Evolutionary conservation across 2,888 invertebrate species (phyloP).

Genomic region (Morpho deidamia): DNA sequence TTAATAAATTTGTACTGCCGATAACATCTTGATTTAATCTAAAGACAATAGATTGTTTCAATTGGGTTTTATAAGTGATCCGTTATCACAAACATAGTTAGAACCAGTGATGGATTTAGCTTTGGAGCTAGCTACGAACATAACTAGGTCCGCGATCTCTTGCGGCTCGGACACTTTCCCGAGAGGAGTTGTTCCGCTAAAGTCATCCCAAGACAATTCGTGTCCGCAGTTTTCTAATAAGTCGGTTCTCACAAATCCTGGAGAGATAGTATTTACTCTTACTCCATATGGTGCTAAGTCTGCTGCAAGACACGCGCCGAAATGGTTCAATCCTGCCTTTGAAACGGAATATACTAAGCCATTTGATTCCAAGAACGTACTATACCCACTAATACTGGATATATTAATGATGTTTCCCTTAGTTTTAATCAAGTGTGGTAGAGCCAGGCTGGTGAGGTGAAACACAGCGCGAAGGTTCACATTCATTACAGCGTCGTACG

Average conservation of each 20-base stretch:
- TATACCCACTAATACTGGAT: background rate
- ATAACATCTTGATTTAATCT: too few relatives aligned
- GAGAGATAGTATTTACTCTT: background rate
- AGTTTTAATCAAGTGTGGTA: background rate
- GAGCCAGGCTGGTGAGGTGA: background rate
- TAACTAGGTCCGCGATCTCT: background rate
- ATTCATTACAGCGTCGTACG: background rate
- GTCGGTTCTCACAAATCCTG: background rate
- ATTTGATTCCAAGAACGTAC: background rate
- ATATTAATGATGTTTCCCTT: slow-evolving; percentile 9
- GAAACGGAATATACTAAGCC: background rate
- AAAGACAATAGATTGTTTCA: background rate
- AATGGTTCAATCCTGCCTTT: background rate
- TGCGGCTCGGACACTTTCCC: background rate
- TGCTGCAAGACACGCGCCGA: background rate
- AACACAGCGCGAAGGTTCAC: background rate
- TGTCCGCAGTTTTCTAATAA: background rate
- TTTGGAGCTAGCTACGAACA: background rate
- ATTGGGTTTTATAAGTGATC: background rate
- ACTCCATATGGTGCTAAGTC: background rate
- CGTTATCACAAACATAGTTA: background rate
- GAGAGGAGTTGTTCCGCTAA: background rate
- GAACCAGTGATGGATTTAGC: background rate
- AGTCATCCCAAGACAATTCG: background rate
- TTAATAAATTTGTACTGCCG: too few relatives aligned